phyloP scores from a whole-genome alignment of 2,797 vertebrate genomes.

The Hippoglossus hippoglossus region DNA sequence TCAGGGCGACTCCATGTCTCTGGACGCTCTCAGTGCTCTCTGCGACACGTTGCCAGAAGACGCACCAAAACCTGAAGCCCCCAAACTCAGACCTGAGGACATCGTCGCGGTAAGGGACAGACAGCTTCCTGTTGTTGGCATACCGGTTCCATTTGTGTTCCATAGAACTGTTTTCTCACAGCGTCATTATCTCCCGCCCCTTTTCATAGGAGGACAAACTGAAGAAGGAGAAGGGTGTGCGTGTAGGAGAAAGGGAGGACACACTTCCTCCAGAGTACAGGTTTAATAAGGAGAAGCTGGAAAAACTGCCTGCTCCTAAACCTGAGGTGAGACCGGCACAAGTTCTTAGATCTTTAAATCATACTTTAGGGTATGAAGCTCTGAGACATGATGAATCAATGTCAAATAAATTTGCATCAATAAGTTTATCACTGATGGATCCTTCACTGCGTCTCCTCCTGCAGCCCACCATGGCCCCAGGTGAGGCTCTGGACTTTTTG shows the following conservation, averaged over 20 bases:
- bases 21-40: slow-evolving; percentile 77
- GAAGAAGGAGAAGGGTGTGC: slow-evolving; percentile 71
- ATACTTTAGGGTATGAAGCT: neutral
- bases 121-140: neutral
- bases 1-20: slow-evolving; percentile 61
- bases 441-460: neutral
- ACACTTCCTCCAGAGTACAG: slow-evolving; percentile 76
- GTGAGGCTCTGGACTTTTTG: slow-evolving; percentile 76
- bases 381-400: too few relatives aligned
- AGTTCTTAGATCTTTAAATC: neutral
- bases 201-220: slow-evolving; percentile 67
- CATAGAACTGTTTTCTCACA: neutral
- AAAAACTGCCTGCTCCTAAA: slow-evolving; percentile 68
- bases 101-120: slow-evolving; percentile 69
- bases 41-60: slow-evolving; percentile 61
- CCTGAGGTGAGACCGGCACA: slow-evolving; percentile 68
- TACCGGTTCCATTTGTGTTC: too few relatives aligned
- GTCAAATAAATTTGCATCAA: too few relatives aligned
- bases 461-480: slow-evolving; percentile 67
- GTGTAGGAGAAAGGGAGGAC: slow-evolving; percentile 80
- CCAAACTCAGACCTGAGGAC: slow-evolving; percentile 77
- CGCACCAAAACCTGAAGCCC: slow-evolving; percentile 65
- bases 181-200: neutral
- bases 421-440: neutral
- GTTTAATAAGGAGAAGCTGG: slow-evolving; percentile 66